phyloP scores from a whole-genome alignment of 2,797 vertebrate genomes.

The Pitangus sulphuratus region DNA sequence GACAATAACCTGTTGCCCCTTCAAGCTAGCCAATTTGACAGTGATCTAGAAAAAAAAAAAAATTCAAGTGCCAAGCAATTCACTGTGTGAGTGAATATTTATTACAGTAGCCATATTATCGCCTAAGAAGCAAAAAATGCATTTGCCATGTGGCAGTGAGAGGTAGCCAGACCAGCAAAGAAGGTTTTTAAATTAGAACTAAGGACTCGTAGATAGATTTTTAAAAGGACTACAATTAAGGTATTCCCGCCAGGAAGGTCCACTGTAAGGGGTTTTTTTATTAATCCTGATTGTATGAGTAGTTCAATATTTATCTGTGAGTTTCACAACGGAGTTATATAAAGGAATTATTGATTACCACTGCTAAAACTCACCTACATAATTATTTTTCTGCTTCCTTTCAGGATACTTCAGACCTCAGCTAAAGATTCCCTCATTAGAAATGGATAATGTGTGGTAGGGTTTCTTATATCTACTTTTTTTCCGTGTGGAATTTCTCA shows the following conservation, averaged over 20 bases:
- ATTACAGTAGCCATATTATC: neutral
- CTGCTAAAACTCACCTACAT: neutral
- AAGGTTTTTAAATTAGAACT: constrained; percentile 7
- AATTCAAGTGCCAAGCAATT: neutral
- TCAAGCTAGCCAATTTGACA: constrained; percentile 19
- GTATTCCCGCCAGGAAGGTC: neutral
- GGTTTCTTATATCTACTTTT: neutral
- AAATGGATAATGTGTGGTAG: neutral
- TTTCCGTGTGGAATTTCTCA: neutral
- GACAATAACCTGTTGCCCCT: constrained; percentile 31
- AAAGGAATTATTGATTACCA: neutral
- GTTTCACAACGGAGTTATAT: neutral
- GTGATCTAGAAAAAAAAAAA: neutral
- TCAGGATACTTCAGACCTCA: neutral
- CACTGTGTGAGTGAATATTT: neutral
- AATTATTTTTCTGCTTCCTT: neutral
- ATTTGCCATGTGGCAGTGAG: neutral
- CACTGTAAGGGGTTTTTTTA: neutral
- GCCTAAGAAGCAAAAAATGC: neutral
- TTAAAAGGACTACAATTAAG: constrained; percentile 12
- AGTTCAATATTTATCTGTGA: neutral
- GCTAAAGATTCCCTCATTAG: neutral
- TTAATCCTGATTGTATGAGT: neutral
- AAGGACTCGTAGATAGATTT: constrained; percentile 4
- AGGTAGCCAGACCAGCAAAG: neutral